Evolutionary conservation across 2,797 vertebrate genomes (phyloP), one percentile per base, ranked within the genome.

Genomic region (Hoplostethus atlanticus): DNA sequence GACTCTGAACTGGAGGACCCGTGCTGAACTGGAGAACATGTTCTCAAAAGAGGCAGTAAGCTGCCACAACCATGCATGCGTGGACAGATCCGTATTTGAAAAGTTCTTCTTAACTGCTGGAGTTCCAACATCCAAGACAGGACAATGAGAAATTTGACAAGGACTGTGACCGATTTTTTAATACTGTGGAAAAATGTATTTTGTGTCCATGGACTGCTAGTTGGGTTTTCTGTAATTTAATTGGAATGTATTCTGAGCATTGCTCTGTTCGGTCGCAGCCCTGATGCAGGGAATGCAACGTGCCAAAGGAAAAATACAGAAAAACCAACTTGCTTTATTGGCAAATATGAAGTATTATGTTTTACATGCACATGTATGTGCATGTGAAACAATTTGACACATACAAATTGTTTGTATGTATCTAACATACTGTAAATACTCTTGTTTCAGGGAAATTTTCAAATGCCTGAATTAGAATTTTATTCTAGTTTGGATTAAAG

Each of bases 291-390:
- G 25, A 50, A 44, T 67, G 0, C 61, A 56, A 68, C 70, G 74
- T 88, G 79, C 76, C 84, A 89, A 83, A 70, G 57, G 54, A 51
- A 63, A 71, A 51, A 80, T 48, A 40, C 38, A 13, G 17, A 62
- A 21, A 59, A 57, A 25, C 17, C 44, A 15, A 60, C 73, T 77
- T 76, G 64, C 68, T 68, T 68, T 66, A 63, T 57, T 58, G 50
- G 76, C 69, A 83, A 87, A 77, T 70, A 87, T 90, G 84, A 92
- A 92, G 91, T 92, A 92, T 90, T 92, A 89, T 77, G 52, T 68
- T 76, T n/a, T 56, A 31, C 28, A 53, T 30, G 38, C 25, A 44
- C 10, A 50, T 51, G 31, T 51, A 59, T 59, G 25, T 28, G 25
- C 25, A 28, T 28, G 28, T 28, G 3, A 28, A 28, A 28, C 28